Evolutionary conservation across 2,113 vertebrate genomes (phyloP), one percentile per base, ranked within the genome.

Genomic region (Brachyhypopomus occidentalis): DNA sequence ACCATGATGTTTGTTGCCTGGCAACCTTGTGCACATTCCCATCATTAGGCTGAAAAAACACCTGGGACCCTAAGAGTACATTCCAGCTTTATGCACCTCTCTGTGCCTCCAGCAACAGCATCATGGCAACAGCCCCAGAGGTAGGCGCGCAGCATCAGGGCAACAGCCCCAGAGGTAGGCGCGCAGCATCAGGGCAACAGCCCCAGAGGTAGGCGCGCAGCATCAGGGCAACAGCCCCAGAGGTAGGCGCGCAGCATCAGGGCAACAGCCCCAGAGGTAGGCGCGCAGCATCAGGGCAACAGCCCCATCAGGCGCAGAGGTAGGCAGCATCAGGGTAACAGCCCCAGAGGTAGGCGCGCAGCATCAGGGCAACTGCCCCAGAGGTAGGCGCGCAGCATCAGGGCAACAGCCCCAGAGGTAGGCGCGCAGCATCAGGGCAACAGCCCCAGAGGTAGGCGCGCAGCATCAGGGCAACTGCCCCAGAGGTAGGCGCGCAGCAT

Each of bases 11-110:
- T 70, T 70, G 76, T 78, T 78, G 64, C 76, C n/a, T 58, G 67
- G 76, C 76, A 78, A 78, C 76, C 34, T 14, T 12, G 4, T 69
- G 76, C 76, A 78, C 64, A 30, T 70, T 58, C 30, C 30, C 48
- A 48, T 78, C 64, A 78, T 78, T 78, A 78, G 12, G 64, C 66
- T 3, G 52, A 67, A 55, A 67, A 55, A 60, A 55, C 76, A 56
- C 76, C 30, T 69, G 76, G 76, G 76, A 69, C 75, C 66, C 66
- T 41, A 1, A 4, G 20, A 70, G 66, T n/a, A 38, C 17, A 11
- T 34, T 69, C 6, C 11, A 9, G 64, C 64, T 19, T 69, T 69
- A 38, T 41, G 66, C 19, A 69, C 30, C 30, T 22, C 34, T 69
- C 19, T 69, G 34, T 69, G 66, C 38, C 66, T 70, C 20, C 66